Conservation (phyloP, 2,113 vertebrate genomes). For the Pelecanus crispus region DNA sequence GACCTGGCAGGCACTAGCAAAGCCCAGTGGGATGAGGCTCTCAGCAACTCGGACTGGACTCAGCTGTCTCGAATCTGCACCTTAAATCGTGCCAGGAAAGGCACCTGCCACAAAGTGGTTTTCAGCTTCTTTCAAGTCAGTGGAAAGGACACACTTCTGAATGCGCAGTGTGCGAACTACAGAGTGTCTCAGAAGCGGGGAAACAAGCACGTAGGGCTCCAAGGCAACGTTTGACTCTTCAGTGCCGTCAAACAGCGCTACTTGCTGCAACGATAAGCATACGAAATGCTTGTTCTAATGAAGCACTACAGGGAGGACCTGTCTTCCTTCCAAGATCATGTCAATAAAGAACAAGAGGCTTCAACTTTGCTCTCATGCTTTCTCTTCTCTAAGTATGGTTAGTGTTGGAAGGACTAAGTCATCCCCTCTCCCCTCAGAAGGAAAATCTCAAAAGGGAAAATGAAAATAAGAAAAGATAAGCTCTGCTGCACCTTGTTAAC, state of each 20-base stretch:
- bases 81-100: neutral
- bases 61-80: neutral
- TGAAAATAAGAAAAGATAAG: neutral
- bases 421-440: neutral
- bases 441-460: neutral
- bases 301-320: neutral
- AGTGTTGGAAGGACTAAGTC: neutral
- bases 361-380: neutral
- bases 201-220: neutral
- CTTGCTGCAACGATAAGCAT: neutral
- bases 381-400: neutral
- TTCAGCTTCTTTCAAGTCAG: neutral
- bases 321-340: neutral
- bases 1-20: neutral
- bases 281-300: neutral
- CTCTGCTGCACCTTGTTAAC: neutral
- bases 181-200: neutral
- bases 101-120: neutral
- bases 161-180: neutral
- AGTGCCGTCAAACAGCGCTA: neutral
- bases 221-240: neutral
- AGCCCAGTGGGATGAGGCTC: neutral
- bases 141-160: neutral
- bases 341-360: neutral
- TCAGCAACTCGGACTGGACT: neutral